Base-by-base conservation (phyloP, 2,888 invertebrate species). In the Dicyrtomina minuta region DNA sequence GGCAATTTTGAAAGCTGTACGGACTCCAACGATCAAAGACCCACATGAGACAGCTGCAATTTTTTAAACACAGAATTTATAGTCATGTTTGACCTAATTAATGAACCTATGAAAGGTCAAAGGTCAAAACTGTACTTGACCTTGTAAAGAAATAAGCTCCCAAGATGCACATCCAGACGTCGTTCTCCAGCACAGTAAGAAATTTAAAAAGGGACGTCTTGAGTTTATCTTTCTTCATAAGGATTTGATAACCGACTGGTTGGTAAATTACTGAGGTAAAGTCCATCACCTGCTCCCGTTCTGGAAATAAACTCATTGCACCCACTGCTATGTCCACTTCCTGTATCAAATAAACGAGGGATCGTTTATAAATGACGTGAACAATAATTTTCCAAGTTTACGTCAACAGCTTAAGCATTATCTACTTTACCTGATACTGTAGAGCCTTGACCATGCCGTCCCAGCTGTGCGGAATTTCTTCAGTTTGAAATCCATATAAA, bases 231-330 rank as follows among this genome's bases (percentile, higher is more conserved):
- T 93, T 88, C 81, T 90, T 90, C 94, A 97, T 96, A 81, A 98
- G 86, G 75, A 99, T 97, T 0, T 96, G 94, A 65, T 96, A 92
- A 0, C 98, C 98, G 0, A 98, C 97, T 75, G 97, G 86, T 84
- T 99, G 98, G 82, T 98, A 98, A 82, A 95, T 98, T 0, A 98
- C 97, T 0, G 98, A 95, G 0, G 98, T 98, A 81, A 97, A 98
- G 83, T 98, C 98, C 1, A 98, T 93, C 0, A 96, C 95, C 80
- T 93, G 93, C 83, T 96, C 96, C 44, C 98, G 84, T 75, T 86
- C 86, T 0, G 97, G 96, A 94, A 96, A 97, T 0, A 98, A 96
- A 0, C 96, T 94, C 81, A 98, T 86, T 0, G 96, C 92, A 1
- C 94, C 93, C 10, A 98, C 82, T 0, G 93, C 96, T 75, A 98